Base-by-base conservation (phyloP, 1,140 invertebrate species). In the Sinonovacula constricta region DNA sequence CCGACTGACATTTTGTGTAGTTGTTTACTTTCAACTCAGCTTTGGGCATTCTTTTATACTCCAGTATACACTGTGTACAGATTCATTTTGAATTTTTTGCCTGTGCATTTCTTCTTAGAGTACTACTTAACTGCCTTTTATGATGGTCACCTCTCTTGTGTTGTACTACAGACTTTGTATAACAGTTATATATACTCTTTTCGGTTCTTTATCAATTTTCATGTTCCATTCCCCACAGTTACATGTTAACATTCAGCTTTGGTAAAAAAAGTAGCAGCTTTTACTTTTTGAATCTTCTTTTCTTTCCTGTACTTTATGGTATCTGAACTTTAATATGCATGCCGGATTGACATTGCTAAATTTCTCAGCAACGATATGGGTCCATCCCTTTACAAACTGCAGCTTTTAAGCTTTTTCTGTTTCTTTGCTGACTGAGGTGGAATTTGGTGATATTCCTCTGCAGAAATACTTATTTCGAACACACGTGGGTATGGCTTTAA, bases 251-350 rank as follows among this genome's bases (percentile, higher is more conserved):
- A 56, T 56, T 56, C 53, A 22, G 53, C 53, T n/a, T 56, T 56
- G 5, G 53, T 56, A n/a, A 56, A 56, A n/a, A 26, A 56, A 56
- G 53, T 10, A 56, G 53, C 53, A 56, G n/a, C 53, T 56, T 18
- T n/a, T 56, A 7, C 53, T 56, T 10, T 10, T 10, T 10, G 53
- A 56, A 56, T 56, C n/a, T 56, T 56, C 53, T 4, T 56, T 56
- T 56, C n/a, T 56, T 56, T 56, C 53, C n/a, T 56, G 53, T 26
- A 56, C 53, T 56, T n/a, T n/a, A n/a, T n/a, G n/a, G n/a, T n/a
- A n/a, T n/a, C n/a, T n/a, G n/a, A n/a, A n/a, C n/a, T n/a, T 56
- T 56, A 56, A 56, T 7, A 56, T 56, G n/a, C 53, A 56, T 5
- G 53, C 53, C 53, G 53, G 53, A n/a, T 56, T 56, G 5, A 56